phyloP scores from a whole-genome alignment of 1,140 invertebrate genomes.

The Sycophila sp. region DNA sequence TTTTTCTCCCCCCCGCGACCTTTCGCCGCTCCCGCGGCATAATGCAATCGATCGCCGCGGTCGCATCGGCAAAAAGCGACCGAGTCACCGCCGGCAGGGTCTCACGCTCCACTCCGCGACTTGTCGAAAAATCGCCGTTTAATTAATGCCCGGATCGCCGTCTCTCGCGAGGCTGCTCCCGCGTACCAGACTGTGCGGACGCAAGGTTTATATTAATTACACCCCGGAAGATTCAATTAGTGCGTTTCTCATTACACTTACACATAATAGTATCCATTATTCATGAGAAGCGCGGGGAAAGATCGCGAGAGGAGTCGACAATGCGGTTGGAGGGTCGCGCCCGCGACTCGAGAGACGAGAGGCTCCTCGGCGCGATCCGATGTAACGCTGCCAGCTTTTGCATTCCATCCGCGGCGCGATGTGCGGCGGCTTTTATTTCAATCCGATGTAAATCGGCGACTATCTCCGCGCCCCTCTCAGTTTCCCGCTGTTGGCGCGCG shows the following conservation, averaged over 20 bases:
- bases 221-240: constrained; percentile 65
- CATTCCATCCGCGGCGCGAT: constrained; percentile 10
- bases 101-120: constrained; percentile 17
- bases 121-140: constrained; percentile 42
- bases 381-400: constrained; percentile 15
- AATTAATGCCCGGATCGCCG: constrained; percentile 58
- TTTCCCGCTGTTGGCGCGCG: too few species aligned
- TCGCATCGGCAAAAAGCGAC: neutral
- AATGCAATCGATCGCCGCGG: constrained; percentile 14
- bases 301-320: neutral
- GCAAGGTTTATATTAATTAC: constrained; percentile 64
- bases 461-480: too few species aligned
- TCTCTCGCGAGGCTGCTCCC: constrained; percentile 6
- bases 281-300: constrained; percentile 50
- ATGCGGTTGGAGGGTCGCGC: too few species aligned
- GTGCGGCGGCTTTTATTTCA: constrained; percentile 10
- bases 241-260: constrained; percentile 64
- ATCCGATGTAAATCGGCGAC: constrained; percentile 12
- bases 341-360: too few species aligned
- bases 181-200: constrained; percentile 41
- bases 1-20: too few species aligned
- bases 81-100: constrained; percentile 11
- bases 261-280: constrained; percentile 63
- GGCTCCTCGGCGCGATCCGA: too few species aligned
- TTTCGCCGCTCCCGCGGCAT: neutral